Evolutionary conservation across 2,888 invertebrate genomes (phyloP).

Genomic region (Melangyna quadrimaculata): DNA sequence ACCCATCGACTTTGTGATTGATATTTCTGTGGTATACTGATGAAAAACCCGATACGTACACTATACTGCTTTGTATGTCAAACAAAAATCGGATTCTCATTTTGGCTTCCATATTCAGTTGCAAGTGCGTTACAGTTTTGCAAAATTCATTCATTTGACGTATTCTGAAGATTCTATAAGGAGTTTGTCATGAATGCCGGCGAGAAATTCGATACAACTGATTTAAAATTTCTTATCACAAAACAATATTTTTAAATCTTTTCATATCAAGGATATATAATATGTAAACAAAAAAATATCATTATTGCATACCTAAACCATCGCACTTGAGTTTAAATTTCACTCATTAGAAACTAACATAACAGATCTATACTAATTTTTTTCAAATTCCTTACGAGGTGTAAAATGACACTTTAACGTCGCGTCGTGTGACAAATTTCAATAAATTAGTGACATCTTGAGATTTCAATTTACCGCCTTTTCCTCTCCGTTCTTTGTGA

Average conservation of each 20-base stretch:
- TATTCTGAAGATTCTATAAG: not conserved
- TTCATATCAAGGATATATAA: not conserved
- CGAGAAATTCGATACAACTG: not conserved
- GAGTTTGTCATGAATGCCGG: no score
- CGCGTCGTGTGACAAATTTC: not conserved
- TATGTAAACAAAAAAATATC: not conserved
- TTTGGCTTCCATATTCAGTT: not conserved
- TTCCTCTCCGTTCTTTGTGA: not conserved
- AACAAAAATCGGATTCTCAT: not conserved
- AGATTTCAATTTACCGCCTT: slow-evolving; percentile 3
- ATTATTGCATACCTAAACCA: not conserved
- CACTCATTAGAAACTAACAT: not conserved
- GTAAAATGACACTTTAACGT: not conserved
- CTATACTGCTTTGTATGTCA: no score
- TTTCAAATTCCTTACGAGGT: not conserved
- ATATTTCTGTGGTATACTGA: not conserved
- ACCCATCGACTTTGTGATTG: not conserved
- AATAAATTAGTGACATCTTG: slow-evolving; percentile 38
- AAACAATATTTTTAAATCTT: not conserved
- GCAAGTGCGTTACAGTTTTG: no score
- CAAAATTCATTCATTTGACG: not conserved
- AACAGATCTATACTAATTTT: not conserved
- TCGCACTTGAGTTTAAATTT: not conserved
- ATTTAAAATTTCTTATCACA: not conserved
- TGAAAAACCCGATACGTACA: not conserved